These are phyloP conservation scores for Pseudoatta argentina DNA, from an alignment of 1,140 invertebrate genomes.

Conservation along the genomic window DNA sequence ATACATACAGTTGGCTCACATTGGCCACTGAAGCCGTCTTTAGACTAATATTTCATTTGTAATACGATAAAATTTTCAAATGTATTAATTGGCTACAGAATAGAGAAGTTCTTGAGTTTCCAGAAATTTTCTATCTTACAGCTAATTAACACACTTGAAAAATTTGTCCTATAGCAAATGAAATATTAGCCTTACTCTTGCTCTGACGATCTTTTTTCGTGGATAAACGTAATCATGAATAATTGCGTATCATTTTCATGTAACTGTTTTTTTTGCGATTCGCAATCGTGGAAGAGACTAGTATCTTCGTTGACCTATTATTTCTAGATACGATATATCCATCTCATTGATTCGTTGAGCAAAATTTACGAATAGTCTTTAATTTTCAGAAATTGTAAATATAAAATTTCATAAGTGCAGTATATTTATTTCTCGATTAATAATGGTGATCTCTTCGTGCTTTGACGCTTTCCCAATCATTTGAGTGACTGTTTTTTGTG, in stretches of 20 bases:
- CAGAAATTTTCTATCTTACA: no score
- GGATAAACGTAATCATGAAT: neutral
- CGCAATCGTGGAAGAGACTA: neutral
- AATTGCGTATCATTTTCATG: neutral
- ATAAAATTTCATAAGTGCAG: neutral
- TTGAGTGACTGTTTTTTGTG: slow-evolving; percentile 11
- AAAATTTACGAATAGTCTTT: neutral
- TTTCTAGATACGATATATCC: neutral
- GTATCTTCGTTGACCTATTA: slow-evolving; percentile 34
- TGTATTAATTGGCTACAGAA: no score
- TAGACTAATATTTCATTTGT: no score
- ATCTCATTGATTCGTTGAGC: neutral
- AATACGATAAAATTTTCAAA: no score
- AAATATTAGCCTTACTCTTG: neutral
- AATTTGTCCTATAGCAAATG: neutral
- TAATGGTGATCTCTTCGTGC: neutral
- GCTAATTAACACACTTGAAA: no score
- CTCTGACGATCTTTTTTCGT: neutral
- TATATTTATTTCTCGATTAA: neutral
- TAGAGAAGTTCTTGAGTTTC: no score
- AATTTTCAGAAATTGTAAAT: neutral
- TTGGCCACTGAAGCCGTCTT: no score
- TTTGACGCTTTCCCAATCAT: neutral
- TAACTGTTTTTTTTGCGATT: neutral
- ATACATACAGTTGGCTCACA: no score